These are phyloP conservation scores for Girardinus metallicus DNA, from an alignment of 2,797 vertebrate genomes.

Conservation along the genomic window DNA sequence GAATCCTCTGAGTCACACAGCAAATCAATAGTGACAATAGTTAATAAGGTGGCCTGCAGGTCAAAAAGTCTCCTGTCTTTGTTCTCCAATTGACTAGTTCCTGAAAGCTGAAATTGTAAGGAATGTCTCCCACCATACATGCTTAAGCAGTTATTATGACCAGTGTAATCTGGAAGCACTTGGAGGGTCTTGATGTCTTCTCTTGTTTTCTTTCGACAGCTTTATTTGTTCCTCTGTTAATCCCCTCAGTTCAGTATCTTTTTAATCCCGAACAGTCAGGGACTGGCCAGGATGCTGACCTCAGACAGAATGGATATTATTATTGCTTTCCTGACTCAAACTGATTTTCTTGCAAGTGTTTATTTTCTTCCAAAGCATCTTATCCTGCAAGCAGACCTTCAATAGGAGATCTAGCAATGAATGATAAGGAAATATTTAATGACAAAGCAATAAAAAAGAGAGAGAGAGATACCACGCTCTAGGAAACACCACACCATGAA, in stretches of 20 bases:
- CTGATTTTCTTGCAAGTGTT: slow-evolving; percentile 32
- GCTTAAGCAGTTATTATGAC: slow-evolving; percentile 58
- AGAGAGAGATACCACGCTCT: neutral
- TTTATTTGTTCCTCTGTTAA: slow-evolving; percentile 56
- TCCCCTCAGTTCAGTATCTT: slow-evolving; percentile 51
- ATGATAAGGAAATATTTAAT: neutral
- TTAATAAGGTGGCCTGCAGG: slow-evolving; percentile 9
- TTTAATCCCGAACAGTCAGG: slow-evolving; percentile 61
- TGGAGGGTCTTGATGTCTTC: slow-evolving; percentile 41
- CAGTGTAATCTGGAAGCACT: slow-evolving; percentile 30
- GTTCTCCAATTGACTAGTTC: slow-evolving; percentile 1
- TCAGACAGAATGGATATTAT: slow-evolving; percentile 56
- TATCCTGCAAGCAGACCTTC: neutral
- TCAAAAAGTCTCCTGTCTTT: slow-evolving; percentile 30
- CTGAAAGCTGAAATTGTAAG: neutral
- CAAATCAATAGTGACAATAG: slow-evolving; percentile 1
- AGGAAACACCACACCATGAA: neutral
- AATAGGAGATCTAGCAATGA: neutral
- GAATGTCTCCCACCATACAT: slow-evolving; percentile 16
- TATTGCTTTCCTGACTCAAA: slow-evolving; percentile 31
- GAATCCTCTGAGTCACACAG: slow-evolving; percentile 14
- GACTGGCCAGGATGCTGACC: slow-evolving; percentile 42
- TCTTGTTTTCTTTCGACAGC: slow-evolving; percentile 47
- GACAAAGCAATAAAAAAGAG: neutral
- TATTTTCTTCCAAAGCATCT: neutral